phyloP scores from a whole-genome alignment of 2,797 vertebrate species.

The Crocidura indochinensis region DNA sequence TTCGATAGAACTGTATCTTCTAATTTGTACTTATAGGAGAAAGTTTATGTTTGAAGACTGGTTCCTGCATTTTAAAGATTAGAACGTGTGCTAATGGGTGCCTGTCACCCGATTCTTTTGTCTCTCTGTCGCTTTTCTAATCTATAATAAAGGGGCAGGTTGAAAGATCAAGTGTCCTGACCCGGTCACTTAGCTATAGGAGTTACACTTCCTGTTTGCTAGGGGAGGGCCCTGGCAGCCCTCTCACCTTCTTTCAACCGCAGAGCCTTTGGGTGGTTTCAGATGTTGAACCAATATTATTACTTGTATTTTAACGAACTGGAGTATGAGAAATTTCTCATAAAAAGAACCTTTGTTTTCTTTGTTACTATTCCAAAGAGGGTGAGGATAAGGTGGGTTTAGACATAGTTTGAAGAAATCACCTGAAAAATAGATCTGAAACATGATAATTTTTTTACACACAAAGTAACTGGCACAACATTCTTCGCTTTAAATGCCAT shows the following conservation, averaged over 20 bases:
- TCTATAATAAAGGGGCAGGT: constrained; percentile 39
- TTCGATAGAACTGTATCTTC: constrained; percentile 9
- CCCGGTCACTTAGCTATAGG: neutral
- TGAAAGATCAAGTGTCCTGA: constrained; percentile 57
- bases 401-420: constrained; percentile 1
- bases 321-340: constrained; percentile 26
- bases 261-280: neutral
- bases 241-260: neutral
- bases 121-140: constrained; percentile 22
- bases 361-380: constrained; percentile 32
- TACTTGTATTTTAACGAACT: constrained; percentile 25
- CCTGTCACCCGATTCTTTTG: constrained; percentile 21
- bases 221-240: neutral
- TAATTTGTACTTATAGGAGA: constrained; percentile 42
- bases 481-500: constrained; percentile 5
- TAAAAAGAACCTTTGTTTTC: constrained; percentile 65
- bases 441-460: constrained; percentile 66
- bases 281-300: constrained; percentile 35
- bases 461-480: constrained; percentile 51
- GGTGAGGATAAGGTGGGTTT: constrained; percentile 40
- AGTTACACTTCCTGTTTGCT: constrained; percentile 64
- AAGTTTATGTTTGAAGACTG: constrained; percentile 39
- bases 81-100: constrained; percentile 16
- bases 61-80: constrained; percentile 40
- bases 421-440: constrained; percentile 57